Base-by-base conservation (phyloP, 1,140 invertebrate genomes). In the Tyrophagus putrescentiae region DNA sequence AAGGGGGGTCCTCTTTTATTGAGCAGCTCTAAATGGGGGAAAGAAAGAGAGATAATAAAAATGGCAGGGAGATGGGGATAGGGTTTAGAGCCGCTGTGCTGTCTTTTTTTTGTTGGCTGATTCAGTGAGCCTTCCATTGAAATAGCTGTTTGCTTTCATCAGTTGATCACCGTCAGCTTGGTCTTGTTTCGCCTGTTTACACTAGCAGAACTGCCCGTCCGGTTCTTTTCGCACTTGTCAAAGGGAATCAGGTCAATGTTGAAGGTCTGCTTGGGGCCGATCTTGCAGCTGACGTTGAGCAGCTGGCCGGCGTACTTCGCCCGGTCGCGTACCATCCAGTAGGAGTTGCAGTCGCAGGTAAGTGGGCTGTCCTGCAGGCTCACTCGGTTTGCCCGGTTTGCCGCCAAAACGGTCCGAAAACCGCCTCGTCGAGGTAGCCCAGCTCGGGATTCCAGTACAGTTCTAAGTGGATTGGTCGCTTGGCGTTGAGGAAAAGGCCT, bases 231-330 rank as follows among this genome's bases (percentile, higher is more conserved):
- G 23, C 57, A 59, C 39, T 59, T 42, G 27, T 59, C 57, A 27
- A 59, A 59, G 29, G 57, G 39, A n/a, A 59, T 59, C 39, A 59
- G 25, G 36, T 59, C 57, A 27, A 59, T 59, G 29, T 25, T 59
- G 39, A 59, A 59, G 3, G 39, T 25, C 27, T 59, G 36, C 9
- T 13, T 50, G 5, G 57, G 57, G 4, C 57, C 57, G 25, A 59
- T 42, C 23, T 59, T 59, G 25, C 57, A 59, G 41, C 29, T 59
- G 13, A 42, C 39, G 21, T 59, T 59, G 2, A 4, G 7, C 21
- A 59, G 3, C 33, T 59, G 57, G 21, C 34, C 25, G 1, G 3
- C 1, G 23, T 25, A 59, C 39, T 45, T 45, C 1, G 44, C 45
- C n/a, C 31, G 25, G 29, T 59, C 57, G 11, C 39, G 18, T 3